phyloP scores from a whole-genome alignment of 2,888 invertebrate species.

The Apotomis turbidana region DNA sequence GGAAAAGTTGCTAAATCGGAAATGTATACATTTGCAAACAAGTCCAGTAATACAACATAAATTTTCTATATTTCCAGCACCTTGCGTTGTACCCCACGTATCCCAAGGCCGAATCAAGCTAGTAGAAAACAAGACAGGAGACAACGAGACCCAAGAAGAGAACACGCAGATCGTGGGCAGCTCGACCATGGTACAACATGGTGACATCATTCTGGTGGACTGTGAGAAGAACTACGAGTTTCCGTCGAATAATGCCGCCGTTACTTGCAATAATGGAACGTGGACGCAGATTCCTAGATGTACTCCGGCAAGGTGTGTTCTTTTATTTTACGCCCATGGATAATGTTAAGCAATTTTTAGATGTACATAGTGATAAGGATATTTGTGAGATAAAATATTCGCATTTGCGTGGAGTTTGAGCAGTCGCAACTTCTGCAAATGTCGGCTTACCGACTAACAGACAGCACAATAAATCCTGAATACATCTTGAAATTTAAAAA shows the following conservation, averaged over 20 bases:
- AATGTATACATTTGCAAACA: no score
- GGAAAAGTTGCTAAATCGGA: no score
- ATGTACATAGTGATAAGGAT: not conserved
- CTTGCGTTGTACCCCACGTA: constrained; percentile 96
- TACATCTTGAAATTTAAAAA: no score
- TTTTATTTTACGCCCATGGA: not conserved
- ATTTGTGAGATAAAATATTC: not conserved
- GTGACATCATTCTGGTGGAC: constrained; percentile 85
- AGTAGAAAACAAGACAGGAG: constrained; percentile 83
- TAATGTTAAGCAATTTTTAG: no score
- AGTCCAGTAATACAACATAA: not conserved
- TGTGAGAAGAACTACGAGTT: constrained; percentile 95
- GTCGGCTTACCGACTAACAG: no score
- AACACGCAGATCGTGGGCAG: constrained; percentile 79
- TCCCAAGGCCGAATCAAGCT: constrained; percentile 90
- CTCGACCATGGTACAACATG: constrained; percentile 81
- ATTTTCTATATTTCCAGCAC: constrained; percentile 84
- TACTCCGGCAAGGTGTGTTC: constrained; percentile 89
- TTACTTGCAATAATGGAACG: constrained; percentile 96
- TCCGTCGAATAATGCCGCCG: constrained; percentile 88
- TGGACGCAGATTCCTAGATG: constrained; percentile 97
- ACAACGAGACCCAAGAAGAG: constrained; percentile 78
- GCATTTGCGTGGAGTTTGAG: no score
- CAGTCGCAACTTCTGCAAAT: no score
- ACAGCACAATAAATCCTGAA: no score